Percentiles rank a stretch among this genome's conserved stretches.
Evolutionary conservation across 2,888 invertebrate species (phyloP).

Genomic region (Scaptomyza caliginosa): DNA sequence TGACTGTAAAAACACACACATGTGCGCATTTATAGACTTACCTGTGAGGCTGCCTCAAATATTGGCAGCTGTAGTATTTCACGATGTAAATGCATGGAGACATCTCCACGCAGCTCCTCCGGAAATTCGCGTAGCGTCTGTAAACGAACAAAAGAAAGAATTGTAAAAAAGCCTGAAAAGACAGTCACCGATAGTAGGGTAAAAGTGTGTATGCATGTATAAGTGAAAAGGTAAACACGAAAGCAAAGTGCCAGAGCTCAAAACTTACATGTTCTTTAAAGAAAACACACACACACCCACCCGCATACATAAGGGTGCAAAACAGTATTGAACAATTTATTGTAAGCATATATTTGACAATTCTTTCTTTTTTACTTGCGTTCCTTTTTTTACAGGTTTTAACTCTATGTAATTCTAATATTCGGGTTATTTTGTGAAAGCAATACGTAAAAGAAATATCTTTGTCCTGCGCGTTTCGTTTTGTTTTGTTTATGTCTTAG

Average conservation of each 20-base stretch:
- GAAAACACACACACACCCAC: conserved; percentile 9
- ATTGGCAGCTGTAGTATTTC: conserved; percentile 97
- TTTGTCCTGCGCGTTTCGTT: conserved; percentile 12
- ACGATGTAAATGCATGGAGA: conserved; percentile 97
- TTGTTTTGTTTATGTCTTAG: background rate
- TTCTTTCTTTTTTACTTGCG: conserved; percentile 35
- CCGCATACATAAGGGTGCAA: conserved; percentile 25
- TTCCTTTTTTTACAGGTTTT: conserved; percentile 23
- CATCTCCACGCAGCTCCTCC: conserved; percentile 96
- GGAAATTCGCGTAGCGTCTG: conserved; percentile 98
- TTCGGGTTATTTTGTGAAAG: conserved; percentile 23
- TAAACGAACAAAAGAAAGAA: conserved; percentile 25
- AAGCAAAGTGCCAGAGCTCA: conserved; percentile 38
- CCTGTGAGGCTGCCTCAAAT: conserved; percentile 96
- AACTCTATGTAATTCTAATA: background rate
- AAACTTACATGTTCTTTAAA: conserved; percentile 46
- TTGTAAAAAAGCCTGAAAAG: conserved; percentile 3
- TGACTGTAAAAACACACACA: background rate
- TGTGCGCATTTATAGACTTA: conserved; percentile 43
- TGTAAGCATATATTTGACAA: conserved; percentile 52
- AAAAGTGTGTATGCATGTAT: background rate
- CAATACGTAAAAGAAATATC: conserved; percentile 47
- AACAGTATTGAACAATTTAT: conserved; percentile 66
- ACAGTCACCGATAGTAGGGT: conserved; percentile 8
- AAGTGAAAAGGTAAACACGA: conserved; percentile 36